Evolutionary conservation across 2,888 invertebrate genomes (phyloP), one percentile per base, ranked within the genome.

Genomic region (Drosophila algonquin): DNA sequence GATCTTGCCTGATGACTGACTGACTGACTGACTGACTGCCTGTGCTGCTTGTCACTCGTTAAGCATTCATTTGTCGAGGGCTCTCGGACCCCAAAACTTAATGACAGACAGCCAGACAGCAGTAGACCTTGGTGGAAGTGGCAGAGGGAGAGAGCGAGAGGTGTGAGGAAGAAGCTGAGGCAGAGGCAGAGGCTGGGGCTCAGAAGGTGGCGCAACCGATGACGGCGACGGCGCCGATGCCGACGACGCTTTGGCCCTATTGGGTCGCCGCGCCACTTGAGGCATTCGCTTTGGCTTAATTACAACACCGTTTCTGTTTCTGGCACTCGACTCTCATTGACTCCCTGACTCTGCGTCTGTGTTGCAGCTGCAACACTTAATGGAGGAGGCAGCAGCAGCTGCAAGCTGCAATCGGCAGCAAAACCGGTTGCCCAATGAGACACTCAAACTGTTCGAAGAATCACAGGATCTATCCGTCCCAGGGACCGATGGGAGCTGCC

Each of bases 301-400:
- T 74, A 59, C 72, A 45, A 69, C 70, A 61, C 30, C 32, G 57
- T 30, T 45, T 45, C 30, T 47, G 56, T 45, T 46, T 32, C 18
- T 30, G 56, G 18, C 35, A 35, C 35, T 35, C 35, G 35, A 35
- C 14, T 14, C 40, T 14, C 12, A 12, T 35, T 35, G 35, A 32
- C 32, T 10, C 21, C 40, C n/a, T 35, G 32, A 45, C 21, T 24
- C 45, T 30, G 81, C 80, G 82, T 78, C 74, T 73, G 75, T 77
- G 71, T 63, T 79, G 77, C 88, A 88, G 78, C 86, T 87, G 88
- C 86, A 85, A 68, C 83, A 78, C 73, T 73, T 82, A 75, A 78
- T 77, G 64, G 77, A 68, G 62, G 62, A 7, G 40, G 40, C 30
- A 30, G 30, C 27, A 27, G 27, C 27, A 27, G 27, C 27, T 27